Conservation (phyloP, 2,797 vertebrate genomes). For the Tangara arthus region DNA sequence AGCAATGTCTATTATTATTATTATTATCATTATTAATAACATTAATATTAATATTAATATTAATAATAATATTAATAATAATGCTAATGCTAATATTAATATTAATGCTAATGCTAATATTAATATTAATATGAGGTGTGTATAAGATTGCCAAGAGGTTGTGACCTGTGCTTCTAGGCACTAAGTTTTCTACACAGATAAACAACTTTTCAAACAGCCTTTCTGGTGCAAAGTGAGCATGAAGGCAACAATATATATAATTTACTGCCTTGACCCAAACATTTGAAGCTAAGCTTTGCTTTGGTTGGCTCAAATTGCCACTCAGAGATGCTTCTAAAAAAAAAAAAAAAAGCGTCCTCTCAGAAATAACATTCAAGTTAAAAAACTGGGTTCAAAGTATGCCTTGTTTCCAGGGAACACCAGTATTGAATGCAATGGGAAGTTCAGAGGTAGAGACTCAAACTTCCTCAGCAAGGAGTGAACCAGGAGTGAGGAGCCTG, state of each 20-base stretch:
- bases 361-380: not conserved
- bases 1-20: not conserved
- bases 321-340: not conserved
- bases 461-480: not conserved
- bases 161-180: not conserved
- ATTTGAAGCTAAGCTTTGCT: not conserved
- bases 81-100: no score
- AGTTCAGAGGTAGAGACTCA: not conserved
- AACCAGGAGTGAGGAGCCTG: not conserved
- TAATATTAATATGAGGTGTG: no score
- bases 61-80: not conserved
- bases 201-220: not conserved
- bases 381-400: not conserved
- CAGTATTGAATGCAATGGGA: not conserved
- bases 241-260: not conserved
- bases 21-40: not conserved
- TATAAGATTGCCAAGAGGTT: not conserved
- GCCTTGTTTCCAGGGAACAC: not conserved
- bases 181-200: not conserved
- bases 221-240: not conserved
- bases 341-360: not conserved
- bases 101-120: no score
- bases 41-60: no score
- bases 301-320: not conserved
- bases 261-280: not conserved